Evolutionary conservation across 2,797 vertebrate genomes (phyloP).

Genomic region (Sebastolobus altivelis): DNA sequence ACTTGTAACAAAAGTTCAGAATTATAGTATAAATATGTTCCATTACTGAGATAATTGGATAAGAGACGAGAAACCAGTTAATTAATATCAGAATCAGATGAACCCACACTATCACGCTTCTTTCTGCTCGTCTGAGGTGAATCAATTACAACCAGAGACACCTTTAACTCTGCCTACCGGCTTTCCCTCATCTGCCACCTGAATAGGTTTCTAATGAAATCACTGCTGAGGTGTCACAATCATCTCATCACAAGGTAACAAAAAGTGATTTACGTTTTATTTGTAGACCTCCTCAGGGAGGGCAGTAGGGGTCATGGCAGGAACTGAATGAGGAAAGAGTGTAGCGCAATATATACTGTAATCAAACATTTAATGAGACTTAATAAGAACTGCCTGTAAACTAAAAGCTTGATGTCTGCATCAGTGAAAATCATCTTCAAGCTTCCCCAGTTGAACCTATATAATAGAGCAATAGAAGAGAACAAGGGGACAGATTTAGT

Average conservation of each 20-base stretch:
- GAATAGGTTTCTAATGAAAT: constrained; percentile 67
- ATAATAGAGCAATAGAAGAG: too few species aligned
- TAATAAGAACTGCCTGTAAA: constrained; percentile 28
- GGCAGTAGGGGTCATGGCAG: constrained; percentile 13
- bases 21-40: constrained; percentile 59
- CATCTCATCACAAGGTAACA: constrained; percentile 45
- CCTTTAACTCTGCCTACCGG: constrained; percentile 60
- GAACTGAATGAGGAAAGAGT: constrained; percentile 33
- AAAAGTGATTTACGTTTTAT: constrained; percentile 57
- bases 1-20: constrained; percentile 43
- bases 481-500: neutral
- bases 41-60: constrained; percentile 63
- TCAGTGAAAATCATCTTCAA: neutral
- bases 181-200: constrained; percentile 45
- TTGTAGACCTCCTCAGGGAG: constrained; percentile 29
- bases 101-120: constrained; percentile 32
- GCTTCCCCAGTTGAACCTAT: neutral
- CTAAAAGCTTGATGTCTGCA: constrained; percentile 20
- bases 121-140: constrained; percentile 49
- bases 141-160: constrained; percentile 67
- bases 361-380: constrained; percentile 13
- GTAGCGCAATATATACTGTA: constrained; percentile 4
- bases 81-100: constrained; percentile 68
- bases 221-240: constrained; percentile 37
- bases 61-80: constrained; percentile 55